These are phyloP conservation scores for Burhinus oedicnemus DNA, from an alignment of 2,113 vertebrate genomes.

Conservation along the genomic window DNA sequence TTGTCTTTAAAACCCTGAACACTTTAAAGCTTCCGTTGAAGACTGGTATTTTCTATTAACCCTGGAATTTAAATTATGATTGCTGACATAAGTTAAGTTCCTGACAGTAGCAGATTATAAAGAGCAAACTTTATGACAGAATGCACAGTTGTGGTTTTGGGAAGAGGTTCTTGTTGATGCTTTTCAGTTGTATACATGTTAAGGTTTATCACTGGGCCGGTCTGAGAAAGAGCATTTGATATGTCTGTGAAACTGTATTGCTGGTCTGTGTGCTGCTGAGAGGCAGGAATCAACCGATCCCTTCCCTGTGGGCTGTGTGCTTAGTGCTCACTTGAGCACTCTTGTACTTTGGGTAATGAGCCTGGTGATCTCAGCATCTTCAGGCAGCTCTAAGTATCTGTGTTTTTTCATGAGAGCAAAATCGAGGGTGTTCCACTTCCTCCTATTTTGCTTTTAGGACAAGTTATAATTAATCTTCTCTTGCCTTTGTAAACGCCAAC, in stretches of 20 bases:
- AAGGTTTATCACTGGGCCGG: background rate
- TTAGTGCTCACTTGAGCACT: background rate
- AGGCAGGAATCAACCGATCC: background rate
- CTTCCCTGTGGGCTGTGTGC: background rate
- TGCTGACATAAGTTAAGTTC: background rate
- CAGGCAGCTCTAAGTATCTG: background rate
- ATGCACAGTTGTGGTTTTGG: background rate
- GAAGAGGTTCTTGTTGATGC: background rate
- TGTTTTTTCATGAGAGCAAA: background rate
- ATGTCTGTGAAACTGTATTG: background rate
- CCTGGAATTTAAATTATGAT: background rate
- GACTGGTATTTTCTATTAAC: background rate
- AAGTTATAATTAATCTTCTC: background rate
- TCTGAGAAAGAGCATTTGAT: background rate
- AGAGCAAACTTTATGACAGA: background rate
- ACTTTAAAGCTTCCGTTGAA: background rate
- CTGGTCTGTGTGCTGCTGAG: background rate
- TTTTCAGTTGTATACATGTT: background rate
- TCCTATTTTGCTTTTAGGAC: slow-evolving; percentile 12
- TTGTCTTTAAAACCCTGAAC: background rate
- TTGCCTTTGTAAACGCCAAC: background rate
- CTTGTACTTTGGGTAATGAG: background rate
- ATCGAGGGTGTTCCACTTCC: background rate
- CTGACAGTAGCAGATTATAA: background rate
- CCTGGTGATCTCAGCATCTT: background rate